These are phyloP conservation scores for Drosophila pseudotalamancana DNA, from an alignment of 2,888 invertebrate species.

Conservation along the genomic window DNA sequence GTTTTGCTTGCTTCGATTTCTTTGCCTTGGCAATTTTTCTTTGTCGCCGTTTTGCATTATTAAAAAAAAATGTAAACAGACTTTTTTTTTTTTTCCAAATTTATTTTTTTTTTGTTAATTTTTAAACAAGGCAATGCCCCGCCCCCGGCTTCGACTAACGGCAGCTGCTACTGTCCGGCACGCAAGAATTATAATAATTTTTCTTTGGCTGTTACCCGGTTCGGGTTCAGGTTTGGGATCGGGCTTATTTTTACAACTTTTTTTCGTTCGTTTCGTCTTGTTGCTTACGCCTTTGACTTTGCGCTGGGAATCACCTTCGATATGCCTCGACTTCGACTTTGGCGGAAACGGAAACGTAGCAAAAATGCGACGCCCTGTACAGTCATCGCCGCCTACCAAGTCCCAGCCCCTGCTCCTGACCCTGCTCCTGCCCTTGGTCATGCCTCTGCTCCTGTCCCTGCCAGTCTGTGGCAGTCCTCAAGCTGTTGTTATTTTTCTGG, in stretches of 20 bases:
- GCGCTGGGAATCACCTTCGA: conserved; percentile 68
- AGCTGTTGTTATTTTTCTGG: conserved; percentile 74
- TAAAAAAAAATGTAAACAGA: conserved; percentile 52
- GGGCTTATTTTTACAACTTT: conserved; percentile 3
- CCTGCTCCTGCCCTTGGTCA: neutral
- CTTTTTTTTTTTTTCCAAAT: conserved; percentile 11
- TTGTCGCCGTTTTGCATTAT: conserved; percentile 59
- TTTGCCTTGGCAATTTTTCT: conserved; percentile 36
- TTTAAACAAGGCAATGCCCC: conserved; percentile 43
- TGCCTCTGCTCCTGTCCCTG: neutral
- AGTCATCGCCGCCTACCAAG: conserved; percentile 25
- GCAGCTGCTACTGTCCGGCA: conserved; percentile 60
- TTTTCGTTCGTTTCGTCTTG: conserved; percentile 8
- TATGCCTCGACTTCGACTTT: conserved; percentile 48
- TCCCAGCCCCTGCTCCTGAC: neutral
- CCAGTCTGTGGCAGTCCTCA: conserved; percentile 6
- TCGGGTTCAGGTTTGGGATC: conserved; percentile 1
- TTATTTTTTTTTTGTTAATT: conserved; percentile 32
- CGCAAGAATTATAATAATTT: conserved; percentile 74
- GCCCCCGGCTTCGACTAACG: conserved; percentile 10
- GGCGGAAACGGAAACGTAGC: conserved; percentile 77
- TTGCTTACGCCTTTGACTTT: conserved; percentile 47
- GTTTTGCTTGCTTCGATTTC: conserved; percentile 46
- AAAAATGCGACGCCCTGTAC: conserved; percentile 74
- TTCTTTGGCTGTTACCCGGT: conserved; percentile 47